These are phyloP conservation scores for Grantiella picta DNA, from an alignment of 2,113 vertebrate species.

Conservation along the genomic window DNA sequence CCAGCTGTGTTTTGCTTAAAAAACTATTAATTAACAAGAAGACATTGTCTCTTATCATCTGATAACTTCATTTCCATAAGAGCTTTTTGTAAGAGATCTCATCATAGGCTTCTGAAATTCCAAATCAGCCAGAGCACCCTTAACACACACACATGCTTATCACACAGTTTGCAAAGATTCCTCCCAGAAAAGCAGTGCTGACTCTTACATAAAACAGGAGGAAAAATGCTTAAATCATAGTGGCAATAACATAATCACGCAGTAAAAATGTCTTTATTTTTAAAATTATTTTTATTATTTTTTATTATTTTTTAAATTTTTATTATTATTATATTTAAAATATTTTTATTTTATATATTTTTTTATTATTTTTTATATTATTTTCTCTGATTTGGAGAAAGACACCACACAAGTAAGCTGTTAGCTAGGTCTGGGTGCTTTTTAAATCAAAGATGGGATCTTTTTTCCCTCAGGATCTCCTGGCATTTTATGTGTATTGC, in stretches of 20 bases:
- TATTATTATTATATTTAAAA: too few relatives aligned
- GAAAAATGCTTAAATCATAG: neutral
- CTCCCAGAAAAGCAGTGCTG: neutral
- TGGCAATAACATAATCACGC: neutral
- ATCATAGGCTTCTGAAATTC: neutral
- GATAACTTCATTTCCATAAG: neutral
- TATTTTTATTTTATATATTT: too few relatives aligned
- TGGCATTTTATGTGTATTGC: neutral
- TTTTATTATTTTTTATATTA: too few relatives aligned
- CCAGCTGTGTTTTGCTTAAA: neutral
- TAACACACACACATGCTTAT: neutral
- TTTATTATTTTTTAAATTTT: too few relatives aligned
- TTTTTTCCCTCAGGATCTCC: neutral
- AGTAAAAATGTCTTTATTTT: neutral
- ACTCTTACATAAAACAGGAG: neutral
- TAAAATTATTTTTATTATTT: too few relatives aligned
- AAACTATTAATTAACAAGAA: neutral
- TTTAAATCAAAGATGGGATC: neutral
- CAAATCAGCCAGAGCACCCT: neutral
- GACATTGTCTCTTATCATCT: neutral
- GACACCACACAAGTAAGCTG: neutral
- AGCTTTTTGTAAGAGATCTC: neutral
- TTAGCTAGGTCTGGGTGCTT: neutral
- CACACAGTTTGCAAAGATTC: neutral
- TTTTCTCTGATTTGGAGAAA: neutral